These are phyloP conservation scores for Benthochromis sp. DNA, from an alignment of 2,113 vertebrate genomes.

Conservation along the genomic window DNA sequence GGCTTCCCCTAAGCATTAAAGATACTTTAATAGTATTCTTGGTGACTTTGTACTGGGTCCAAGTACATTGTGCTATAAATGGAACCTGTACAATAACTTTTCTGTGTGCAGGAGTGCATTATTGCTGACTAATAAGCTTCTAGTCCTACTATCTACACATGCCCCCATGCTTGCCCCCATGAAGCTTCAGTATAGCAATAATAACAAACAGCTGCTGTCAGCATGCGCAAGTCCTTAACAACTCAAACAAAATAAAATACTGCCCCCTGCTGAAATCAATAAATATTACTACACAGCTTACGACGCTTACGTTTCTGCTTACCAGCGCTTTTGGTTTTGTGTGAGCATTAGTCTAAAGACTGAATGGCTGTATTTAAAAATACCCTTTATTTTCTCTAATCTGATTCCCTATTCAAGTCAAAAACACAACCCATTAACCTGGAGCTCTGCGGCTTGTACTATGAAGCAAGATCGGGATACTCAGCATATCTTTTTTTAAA, in stretches of 20 bases:
- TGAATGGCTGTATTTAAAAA: not conserved
- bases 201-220: slow-evolving; percentile 22
- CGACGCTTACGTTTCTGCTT: not conserved
- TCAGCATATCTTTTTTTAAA: not conserved
- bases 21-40: slow-evolving; percentile 11
- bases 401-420: not conserved
- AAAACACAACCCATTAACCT: not conserved
- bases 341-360: not conserved
- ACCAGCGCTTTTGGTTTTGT: not conserved
- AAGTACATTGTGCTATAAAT: not conserved
- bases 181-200: not conserved
- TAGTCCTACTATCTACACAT: not conserved
- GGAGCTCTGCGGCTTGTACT: not conserved
- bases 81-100: not conserved
- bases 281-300: not conserved
- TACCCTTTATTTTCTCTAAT: not conserved
- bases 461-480: not conserved
- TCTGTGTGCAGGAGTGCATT: not conserved
- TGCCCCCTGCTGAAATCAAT: slow-evolving; percentile 51
- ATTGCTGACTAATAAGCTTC: not conserved
- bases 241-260: slow-evolving; percentile 11
- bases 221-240: not conserved
- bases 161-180: not conserved
- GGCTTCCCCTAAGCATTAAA: not conserved
- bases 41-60: not conserved